Base-by-base conservation (phyloP, 2,888 invertebrate species). In the Leptogaster cylindrica region DNA sequence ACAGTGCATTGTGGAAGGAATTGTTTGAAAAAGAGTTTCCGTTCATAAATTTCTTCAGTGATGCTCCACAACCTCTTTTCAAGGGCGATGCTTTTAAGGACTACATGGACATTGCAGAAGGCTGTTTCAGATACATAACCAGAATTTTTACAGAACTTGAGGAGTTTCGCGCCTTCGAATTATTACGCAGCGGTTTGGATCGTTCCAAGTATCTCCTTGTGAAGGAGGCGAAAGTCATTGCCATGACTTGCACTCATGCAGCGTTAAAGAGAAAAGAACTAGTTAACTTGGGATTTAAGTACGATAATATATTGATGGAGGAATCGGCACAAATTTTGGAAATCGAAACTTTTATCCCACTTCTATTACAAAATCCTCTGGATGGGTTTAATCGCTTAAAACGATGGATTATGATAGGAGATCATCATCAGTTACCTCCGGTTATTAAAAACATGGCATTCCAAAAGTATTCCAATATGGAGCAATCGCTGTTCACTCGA, bases 401-500 rank as follows among this genome's bases (percentile, higher is more conserved):
- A 81, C 77, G 99, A 12, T 99, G 99, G 98, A 97, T 99, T 74
- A 99, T 99, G 99, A 99, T 99, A 76, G 99, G 99, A 0, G 98
- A 93, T 82, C 99, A 99, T 81, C 97, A 99, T 82, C 99, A 99
- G 82, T 83, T 99, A 73, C 99, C 99, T 0, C 99, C 99, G 0
- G 97, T 99, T 8, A 97, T 99, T 50, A 99, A 99, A 83, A 99
- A 99, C 81, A 97, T 98, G 94, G 98, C 99, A 5, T 99, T 99
- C 83, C 98, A 99, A 82, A 99, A 99, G 79, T 99, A 96, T 82
- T 97, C 95, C 65, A 99, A 99, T 77, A 98, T 99, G 98, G 99
- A 99, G 77, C 99, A 99, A 83, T 96, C 96, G 64, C 84, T 99
- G 41, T 99, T 99, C 81, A 96, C 98, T 0, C 85, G 99, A 71